Evolutionary conservation across 2,113 vertebrate species (phyloP).

Genomic region (Dicentrarchus labrax): DNA sequence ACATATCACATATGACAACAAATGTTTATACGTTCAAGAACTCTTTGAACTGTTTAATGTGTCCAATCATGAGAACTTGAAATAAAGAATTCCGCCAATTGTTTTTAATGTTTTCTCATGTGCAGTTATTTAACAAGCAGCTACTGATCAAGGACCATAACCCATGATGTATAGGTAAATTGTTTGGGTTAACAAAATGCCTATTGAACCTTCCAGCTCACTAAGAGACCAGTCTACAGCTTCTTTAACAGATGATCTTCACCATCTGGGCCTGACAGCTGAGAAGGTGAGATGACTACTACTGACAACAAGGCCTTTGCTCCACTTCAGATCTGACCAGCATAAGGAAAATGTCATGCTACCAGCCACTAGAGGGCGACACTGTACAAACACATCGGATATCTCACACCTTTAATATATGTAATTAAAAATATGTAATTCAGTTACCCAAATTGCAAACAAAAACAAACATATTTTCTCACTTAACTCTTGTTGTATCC

Average conservation of each 20-base stretch:
- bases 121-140: not conserved
- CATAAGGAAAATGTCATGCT: not conserved
- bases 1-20: not conserved
- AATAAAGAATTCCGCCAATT: constrained; percentile 52
- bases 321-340: not conserved
- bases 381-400: not conserved
- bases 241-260: not conserved
- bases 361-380: not conserved
- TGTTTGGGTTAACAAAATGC: not conserved
- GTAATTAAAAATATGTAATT: no score
- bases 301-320: constrained; percentile 21
- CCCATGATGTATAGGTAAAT: not conserved
- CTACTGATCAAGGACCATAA: not conserved
- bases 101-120: not conserved
- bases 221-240: not conserved
- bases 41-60: not conserved
- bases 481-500: no score
- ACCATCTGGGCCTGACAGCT: constrained; percentile 40
- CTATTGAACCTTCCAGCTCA: not conserved
- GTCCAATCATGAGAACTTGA: not conserved
- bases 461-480: no score
- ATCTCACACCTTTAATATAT: no score
- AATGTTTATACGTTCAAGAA: not conserved
- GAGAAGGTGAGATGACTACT: not conserved
- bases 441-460: no score